Conservation (phyloP, 2,113 vertebrate species). For the Anseranas semipalmata region DNA sequence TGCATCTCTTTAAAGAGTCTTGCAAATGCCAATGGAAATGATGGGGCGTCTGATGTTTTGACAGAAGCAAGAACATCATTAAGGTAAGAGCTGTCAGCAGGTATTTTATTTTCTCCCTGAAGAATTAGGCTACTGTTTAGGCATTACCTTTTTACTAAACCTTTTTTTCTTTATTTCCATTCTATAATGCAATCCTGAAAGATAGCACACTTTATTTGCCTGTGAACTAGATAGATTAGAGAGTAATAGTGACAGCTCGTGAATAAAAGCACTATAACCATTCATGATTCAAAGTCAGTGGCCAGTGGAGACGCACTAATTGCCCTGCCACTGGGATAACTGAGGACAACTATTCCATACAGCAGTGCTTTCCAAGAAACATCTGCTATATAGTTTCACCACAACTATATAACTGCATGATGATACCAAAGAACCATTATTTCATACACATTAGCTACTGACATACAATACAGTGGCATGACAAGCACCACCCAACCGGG, state of each 20-base stretch:
- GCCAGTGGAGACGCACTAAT: not conserved
- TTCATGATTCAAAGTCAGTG: not conserved
- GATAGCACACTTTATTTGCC: slow-evolving; percentile 8
- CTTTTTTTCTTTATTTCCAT: slow-evolving; percentile 30
- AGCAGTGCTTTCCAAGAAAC: not conserved
- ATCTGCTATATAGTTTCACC: not conserved
- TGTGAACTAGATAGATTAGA: slow-evolving; percentile 24
- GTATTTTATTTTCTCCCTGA: slow-evolving; percentile 45
- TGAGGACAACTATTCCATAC: not conserved
- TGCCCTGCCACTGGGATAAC: not conserved
- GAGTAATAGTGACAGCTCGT: not conserved
- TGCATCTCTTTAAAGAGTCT: slow-evolving; percentile 17
- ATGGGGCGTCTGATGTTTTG: slow-evolving; percentile 22
- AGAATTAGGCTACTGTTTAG: slow-evolving; percentile 39
- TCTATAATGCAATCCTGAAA: slow-evolving; percentile 8
- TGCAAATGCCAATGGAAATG: slow-evolving; percentile 36
- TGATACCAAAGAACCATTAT: not conserved
- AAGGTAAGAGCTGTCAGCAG: slow-evolving; percentile 58
- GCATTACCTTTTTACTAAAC: slow-evolving; percentile 31
- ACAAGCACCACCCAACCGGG: not conserved
- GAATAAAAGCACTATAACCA: not conserved
- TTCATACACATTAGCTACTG: not conserved
- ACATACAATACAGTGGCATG: too few species aligned
- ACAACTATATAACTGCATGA: not conserved
- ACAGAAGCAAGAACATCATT: slow-evolving; percentile 52